Base-by-base conservation (phyloP, 2,888 invertebrate genomes). In the Stegophylla sp. region DNA sequence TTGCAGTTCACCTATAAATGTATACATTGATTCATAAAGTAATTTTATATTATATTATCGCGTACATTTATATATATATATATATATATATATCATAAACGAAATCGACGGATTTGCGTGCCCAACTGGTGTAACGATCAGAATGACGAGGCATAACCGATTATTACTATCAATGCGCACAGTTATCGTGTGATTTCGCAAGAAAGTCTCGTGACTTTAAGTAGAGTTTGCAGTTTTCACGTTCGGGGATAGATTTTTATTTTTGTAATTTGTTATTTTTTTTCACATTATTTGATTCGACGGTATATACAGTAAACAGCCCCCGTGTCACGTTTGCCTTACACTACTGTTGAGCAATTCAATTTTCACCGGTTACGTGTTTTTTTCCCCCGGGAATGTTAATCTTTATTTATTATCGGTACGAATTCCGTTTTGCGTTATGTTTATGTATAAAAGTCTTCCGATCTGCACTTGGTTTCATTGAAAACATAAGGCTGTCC, bases 401-500 rank as follows among this genome's bases (percentile, higher is more conserved):
- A 53, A n/a, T 28, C 26, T 10, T 28, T 15, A 7, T 61, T 61
- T 61, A 15, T 61, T 61, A 20, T 61, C 28, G 28, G 28, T 61
- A 28, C 61, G 26, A 15, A 61, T 61, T 15, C 61, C 61, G 61
- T 61, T 61, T 15, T 61, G 15, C 3, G 26, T 28, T 17, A 28
- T 56, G 53, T 72, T 56, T 23, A 73, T 45, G 61, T 28, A 73
- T 73, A 72, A 45, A 59, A 45, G 17, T 74, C 61, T 63, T 74
- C 61, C 4, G 48, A 74, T 72, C 23, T 23, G 17, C 53, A 34
- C 61, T 34, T 26, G 48, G 28, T 63, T 74, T 61, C 72, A 59
- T 72, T 59, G 56, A 72, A 56, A 56, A 43, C 72, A 34, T 28
- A 41, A 66, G 61, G 7, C 12, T 59, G 59, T 74, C 73, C 73